Conservation (phyloP, 1,140 invertebrate genomes). For the Zaprionus lachaisei region DNA sequence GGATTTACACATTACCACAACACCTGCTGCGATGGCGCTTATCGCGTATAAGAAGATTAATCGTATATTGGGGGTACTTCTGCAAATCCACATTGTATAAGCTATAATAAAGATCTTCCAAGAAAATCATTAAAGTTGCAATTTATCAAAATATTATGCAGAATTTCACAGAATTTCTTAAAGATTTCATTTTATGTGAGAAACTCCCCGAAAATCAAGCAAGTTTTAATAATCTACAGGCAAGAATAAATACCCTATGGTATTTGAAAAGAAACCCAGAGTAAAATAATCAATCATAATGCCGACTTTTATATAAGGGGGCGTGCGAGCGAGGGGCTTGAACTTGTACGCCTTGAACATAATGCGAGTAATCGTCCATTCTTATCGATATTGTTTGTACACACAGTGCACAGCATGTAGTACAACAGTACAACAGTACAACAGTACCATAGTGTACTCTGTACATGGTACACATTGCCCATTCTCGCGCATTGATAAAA, state of each 20-base stretch:
- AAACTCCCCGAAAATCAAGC: too few relatives aligned
- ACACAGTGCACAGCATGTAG: slow-evolving; percentile 8
- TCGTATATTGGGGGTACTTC: not conserved
- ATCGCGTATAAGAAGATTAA: not conserved
- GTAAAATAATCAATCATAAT: slow-evolving; percentile 2
- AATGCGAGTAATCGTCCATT: slow-evolving; percentile 16
- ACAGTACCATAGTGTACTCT: slow-evolving; percentile 1
- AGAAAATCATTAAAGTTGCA: not conserved
- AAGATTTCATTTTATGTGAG: not conserved
- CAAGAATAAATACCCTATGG: not conserved
- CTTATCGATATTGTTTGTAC: slow-evolving; percentile 41
- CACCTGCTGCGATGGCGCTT: not conserved
- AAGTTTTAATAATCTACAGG: not conserved
- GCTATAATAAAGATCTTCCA: not conserved
- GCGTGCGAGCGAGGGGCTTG: not conserved
- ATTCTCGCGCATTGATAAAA: slow-evolving; percentile 62
- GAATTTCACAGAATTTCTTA: not conserved
- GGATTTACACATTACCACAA: not conserved
- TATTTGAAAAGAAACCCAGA: not conserved
- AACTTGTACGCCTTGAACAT: slow-evolving; percentile 6
- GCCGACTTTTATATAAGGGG: not conserved
- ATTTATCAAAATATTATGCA: not conserved
- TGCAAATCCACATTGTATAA: slow-evolving; percentile 1
- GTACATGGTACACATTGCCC: slow-evolving; percentile 53
- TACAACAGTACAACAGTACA: not conserved